phyloP scores from a whole-genome alignment of 2,888 invertebrate species.

The Acleris literana region DNA sequence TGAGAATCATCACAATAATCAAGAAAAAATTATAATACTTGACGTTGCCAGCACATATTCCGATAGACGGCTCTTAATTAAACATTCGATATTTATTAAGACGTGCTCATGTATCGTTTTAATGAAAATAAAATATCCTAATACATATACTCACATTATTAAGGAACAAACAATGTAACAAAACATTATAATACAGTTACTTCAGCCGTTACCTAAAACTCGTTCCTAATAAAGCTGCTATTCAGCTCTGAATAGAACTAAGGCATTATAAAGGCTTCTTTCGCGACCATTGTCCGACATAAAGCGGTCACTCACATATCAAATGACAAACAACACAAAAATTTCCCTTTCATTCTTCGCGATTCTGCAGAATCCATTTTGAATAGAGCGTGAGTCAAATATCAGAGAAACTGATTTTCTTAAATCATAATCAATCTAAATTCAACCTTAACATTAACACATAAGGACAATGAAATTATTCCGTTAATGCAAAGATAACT shows the following conservation, averaged over 20 bases:
- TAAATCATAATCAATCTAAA: background rate
- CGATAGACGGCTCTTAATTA: too few species aligned
- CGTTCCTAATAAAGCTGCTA: constrained; percentile 10
- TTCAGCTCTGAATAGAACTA: constrained; percentile 13
- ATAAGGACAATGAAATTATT: constrained; percentile 9
- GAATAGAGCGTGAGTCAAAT: constrained; percentile 32
- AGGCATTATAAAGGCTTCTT: constrained; percentile 21
- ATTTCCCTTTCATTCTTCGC: constrained; percentile 38
- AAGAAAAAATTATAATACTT: too few species aligned
- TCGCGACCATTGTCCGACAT: constrained; percentile 26
- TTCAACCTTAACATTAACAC: background rate
- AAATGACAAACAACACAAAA: constrained; percentile 33
- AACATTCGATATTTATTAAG: too few species aligned
- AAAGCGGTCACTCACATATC: constrained; percentile 36
- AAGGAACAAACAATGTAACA: too few species aligned
- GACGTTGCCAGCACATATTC: too few species aligned
- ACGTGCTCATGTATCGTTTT: too few species aligned
- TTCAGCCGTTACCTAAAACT: background rate
- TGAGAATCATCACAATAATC: too few species aligned
- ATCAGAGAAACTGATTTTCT: background rate
- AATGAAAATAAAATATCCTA: too few species aligned
- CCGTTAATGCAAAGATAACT: constrained; percentile 13
- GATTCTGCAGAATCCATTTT: constrained; percentile 32
- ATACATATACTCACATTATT: too few species aligned
- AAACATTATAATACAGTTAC: background rate